Evolutionary conservation across 2,113 vertebrate genomes (phyloP), one percentile per base, ranked within the genome.

Genomic region (Phoenicopterus ruber): DNA sequence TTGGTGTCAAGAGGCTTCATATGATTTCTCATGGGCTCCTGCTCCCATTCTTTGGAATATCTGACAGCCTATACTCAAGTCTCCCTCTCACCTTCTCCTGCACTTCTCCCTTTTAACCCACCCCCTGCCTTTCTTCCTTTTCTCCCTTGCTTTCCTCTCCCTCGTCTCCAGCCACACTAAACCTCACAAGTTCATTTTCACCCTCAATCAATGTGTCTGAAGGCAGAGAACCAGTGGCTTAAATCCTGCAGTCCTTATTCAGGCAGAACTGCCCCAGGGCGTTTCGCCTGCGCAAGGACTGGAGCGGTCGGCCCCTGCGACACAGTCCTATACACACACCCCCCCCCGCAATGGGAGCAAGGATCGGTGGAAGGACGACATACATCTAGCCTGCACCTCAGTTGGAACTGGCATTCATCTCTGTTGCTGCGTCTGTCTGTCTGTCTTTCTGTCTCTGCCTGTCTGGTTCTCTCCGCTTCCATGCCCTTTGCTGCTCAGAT

Each of bases 341-440:
- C 88, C 7, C 96, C 73, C 82, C 96, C 28, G 0, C 49, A 18
- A 91, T 90, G 95, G 95, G 93, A 97, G 94, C 94, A 96, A 94
- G 95, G 95, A 97, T 85, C 84, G 11, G 85, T 94, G 96, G 97
- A 97, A 97, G 97, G 97, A 97, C 97, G 95, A 96, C 97, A 94
- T 61, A 89, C 96, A 97, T 46, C 94, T 85, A 85, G 94, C 94
- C 95, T 97, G 94, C 84, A 71, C 96, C 96, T 96, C 91, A 72
- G 79, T 63, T 87, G 97, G 93, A 93, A 93, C 93, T 96, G 96
- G 50, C 96, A 85, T 69, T 55, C 96, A 95, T 96, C 20, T 92
- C 91, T 97, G 85, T 95, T 26, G 90, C 89, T 97, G 79, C 8
- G 17, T 91, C 86, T 89, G 74, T 89, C 86, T 89, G 74, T 89